Evolutionary conservation across 2,797 vertebrate genomes (phyloP).

Genomic region (Odontamblyopus lacepedii): DNA sequence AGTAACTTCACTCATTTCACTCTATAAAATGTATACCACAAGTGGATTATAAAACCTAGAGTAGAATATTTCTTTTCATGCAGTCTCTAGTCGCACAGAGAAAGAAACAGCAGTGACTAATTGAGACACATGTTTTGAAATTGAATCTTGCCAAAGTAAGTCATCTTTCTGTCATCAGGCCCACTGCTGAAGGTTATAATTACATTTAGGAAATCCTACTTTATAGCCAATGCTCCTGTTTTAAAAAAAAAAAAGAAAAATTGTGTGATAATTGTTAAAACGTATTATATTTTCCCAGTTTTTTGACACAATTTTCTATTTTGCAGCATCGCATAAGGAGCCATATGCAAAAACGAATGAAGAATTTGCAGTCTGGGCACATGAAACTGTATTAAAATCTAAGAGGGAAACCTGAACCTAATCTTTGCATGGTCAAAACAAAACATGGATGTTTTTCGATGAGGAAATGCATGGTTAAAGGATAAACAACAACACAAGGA

Average conservation of each 20-base stretch:
- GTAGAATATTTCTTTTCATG: background rate
- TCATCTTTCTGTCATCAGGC: constrained; percentile 2
- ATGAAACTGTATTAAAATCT: background rate
- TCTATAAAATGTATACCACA: too few relatives aligned
- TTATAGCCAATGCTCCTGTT: background rate
- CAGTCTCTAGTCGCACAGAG: background rate
- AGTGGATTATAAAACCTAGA: too few relatives aligned
- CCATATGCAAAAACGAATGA: too few relatives aligned
- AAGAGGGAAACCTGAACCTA: background rate
- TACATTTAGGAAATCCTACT: background rate
- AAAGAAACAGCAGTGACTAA: constrained; percentile 1
- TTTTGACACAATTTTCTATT: too few relatives aligned
- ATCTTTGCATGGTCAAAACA: background rate
- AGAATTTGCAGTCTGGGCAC: background rate
- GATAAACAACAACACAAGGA: too few relatives aligned
- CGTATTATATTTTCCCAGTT: too few relatives aligned
- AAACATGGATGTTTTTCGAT: background rate
- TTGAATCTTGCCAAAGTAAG: constrained; percentile 8
- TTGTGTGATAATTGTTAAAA: too few relatives aligned
- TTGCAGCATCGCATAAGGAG: too few relatives aligned
- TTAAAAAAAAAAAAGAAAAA: background rate
- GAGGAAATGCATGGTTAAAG: background rate
- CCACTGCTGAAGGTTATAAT: background rate
- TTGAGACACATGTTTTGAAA: constrained; percentile 13
- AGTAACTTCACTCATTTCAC: too few relatives aligned